phyloP scores from a whole-genome alignment of 2,888 invertebrate genomes.

The Caenorhabditis virilis region DNA sequence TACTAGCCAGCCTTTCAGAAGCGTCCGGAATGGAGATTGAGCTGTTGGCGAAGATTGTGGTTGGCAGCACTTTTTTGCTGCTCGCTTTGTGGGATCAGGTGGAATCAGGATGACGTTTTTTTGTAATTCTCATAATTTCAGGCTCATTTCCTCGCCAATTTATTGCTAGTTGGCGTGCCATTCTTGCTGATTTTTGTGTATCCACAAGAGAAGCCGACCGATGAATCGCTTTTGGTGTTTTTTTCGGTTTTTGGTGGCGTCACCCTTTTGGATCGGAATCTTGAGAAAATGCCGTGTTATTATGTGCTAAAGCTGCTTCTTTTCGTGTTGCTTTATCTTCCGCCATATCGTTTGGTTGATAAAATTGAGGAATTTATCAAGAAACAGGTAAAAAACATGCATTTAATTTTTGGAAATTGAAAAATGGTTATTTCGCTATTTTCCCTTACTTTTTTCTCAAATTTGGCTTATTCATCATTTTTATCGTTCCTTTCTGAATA shows the following conservation, averaged over 20 bases:
- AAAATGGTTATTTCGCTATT: too few relatives aligned
- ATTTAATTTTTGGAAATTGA: background rate
- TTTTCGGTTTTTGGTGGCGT: conserved; percentile 27
- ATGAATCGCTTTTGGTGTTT: conserved; percentile 31
- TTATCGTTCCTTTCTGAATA: too few relatives aligned
- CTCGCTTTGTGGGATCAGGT: background rate
- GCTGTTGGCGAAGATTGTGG: background rate
- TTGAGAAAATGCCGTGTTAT: conserved; percentile 34
- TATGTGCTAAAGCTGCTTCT: conserved; percentile 35
- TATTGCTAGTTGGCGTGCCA: conserved; percentile 29
- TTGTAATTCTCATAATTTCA: background rate
- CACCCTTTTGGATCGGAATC: conserved; percentile 31
- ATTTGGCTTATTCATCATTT: too few relatives aligned
- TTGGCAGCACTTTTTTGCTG: background rate
- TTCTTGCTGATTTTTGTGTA: conserved; percentile 31
- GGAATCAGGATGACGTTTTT: background rate
- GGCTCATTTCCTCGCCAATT: conserved; percentile 31
- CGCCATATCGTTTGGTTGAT: conserved; percentile 19
- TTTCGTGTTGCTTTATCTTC: conserved; percentile 29
- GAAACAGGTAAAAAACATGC: background rate
- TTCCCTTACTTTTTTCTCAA: too few relatives aligned
- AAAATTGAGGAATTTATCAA: background rate
- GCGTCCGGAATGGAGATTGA: conserved; percentile 8
- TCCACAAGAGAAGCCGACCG: conserved; percentile 34
- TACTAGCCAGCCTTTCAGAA: conserved; percentile 8